Conservation (phyloP, 2,113 vertebrate species). For the Urocitellus parryii region DNA sequence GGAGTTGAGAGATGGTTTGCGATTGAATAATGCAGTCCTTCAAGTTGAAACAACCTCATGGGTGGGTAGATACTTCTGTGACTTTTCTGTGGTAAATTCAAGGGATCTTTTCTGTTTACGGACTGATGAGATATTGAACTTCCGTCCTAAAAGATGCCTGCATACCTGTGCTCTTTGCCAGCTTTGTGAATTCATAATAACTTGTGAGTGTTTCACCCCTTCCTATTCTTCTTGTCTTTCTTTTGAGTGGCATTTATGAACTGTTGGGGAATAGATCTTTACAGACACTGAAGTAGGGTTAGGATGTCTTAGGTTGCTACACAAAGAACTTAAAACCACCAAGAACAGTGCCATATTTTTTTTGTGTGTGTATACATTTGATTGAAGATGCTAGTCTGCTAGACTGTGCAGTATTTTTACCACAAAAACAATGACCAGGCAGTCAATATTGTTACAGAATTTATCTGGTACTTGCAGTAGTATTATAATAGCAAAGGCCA, state of each 20-base stretch:
- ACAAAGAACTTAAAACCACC: background rate
- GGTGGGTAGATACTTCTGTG: background rate
- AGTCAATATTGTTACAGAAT: background rate
- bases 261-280: background rate
- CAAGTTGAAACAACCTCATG: background rate
- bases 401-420: constrained; percentile 12
- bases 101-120: constrained; percentile 39
- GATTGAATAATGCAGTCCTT: constrained; percentile 48
- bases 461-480: background rate
- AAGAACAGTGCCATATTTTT: background rate
- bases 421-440: background rate
- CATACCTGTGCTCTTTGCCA: constrained; percentile 60
- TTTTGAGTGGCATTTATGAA: background rate
- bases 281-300: background rate
- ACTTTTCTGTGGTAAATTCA: constrained; percentile 54
- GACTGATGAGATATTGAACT: constrained; percentile 48
- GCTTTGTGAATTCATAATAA: background rate
- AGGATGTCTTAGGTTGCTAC: background rate
- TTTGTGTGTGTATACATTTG: background rate
- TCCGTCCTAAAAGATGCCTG: constrained; percentile 6
- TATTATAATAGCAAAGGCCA: background rate
- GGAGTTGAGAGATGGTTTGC: background rate
- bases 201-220: background rate
- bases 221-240: background rate
- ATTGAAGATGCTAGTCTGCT: background rate